A percentile compares a stretch with the other conserved stretches of the same genome.
Evolutionary conservation across 2,113 vertebrate species (phyloP).

Genomic region (Microcebus jonahi): DNA sequence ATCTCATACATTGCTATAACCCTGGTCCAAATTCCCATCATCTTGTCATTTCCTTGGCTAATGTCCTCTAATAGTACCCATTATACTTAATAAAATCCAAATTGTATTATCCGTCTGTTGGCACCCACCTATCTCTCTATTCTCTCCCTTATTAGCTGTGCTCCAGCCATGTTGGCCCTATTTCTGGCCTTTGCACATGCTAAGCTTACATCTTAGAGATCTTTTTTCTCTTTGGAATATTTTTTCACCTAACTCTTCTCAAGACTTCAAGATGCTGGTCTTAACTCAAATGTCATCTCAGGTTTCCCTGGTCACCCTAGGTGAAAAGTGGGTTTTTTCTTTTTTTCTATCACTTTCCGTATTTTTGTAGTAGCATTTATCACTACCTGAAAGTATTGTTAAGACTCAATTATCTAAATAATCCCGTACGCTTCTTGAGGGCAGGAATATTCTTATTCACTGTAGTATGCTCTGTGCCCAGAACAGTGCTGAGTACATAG

Average conservation of each 20-base stretch:
- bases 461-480: not conserved
- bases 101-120: not conserved
- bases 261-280: not conserved
- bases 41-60: constrained; percentile 14
- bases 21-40: not conserved
- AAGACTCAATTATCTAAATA: constrained; percentile 15
- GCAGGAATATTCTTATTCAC: not conserved
- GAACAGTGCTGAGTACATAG: not conserved
- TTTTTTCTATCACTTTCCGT: not conserved
- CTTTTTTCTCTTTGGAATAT: not conserved
- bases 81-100: not conserved
- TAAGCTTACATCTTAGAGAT: not conserved
- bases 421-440: not conserved
- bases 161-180: not conserved
- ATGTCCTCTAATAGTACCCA: not conserved
- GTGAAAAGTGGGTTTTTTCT: not conserved
- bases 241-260: not conserved
- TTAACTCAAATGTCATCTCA: not conserved
- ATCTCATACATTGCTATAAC: not conserved
- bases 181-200: not conserved
- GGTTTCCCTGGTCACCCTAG: not conserved
- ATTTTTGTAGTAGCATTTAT: constrained; percentile 8
- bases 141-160: not conserved
- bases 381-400: not conserved
- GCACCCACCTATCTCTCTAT: not conserved